Evolutionary conservation across 2,113 vertebrate genomes (phyloP).

Genomic region (Tinamus guttatus): DNA sequence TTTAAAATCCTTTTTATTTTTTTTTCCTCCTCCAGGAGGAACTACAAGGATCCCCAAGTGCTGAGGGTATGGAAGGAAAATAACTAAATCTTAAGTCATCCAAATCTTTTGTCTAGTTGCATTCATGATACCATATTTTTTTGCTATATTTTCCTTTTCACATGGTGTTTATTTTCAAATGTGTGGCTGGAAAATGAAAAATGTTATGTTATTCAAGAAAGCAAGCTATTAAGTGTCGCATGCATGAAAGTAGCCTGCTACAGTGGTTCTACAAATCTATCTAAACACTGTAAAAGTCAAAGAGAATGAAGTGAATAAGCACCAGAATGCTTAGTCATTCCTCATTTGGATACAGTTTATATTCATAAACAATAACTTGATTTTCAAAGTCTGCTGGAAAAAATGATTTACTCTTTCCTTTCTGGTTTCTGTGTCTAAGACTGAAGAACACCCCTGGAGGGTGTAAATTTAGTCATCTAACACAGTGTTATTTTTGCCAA

Average conservation of each 20-base stretch:
- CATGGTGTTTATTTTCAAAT: neutral
- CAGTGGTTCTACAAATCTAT: neutral
- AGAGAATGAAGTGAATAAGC: neutral
- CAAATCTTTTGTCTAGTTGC: neutral
- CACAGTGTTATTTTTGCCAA: neutral
- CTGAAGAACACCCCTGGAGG: neutral
- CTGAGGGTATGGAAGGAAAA: neutral
- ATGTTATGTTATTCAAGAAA: neutral
- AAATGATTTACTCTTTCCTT: neutral
- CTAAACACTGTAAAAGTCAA: neutral
- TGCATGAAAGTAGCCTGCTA: neutral
- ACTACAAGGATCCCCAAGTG: neutral
- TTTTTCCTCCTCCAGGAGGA: neutral
- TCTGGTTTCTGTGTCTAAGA: neutral
- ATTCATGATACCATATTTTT: neutral
- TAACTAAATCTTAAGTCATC: neutral
- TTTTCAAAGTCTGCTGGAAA: neutral
- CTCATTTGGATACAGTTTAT: neutral
- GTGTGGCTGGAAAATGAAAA: neutral
- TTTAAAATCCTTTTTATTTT: neutral
- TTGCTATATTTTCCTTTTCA: neutral
- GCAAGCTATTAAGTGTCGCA: neutral
- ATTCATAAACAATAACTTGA: neutral
- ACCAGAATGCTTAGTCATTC: neutral
- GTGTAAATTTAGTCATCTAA: neutral